Evolutionary conservation across 2,888 invertebrate genomes (phyloP).

Genomic region (Pyrocoelia pectoralis): DNA sequence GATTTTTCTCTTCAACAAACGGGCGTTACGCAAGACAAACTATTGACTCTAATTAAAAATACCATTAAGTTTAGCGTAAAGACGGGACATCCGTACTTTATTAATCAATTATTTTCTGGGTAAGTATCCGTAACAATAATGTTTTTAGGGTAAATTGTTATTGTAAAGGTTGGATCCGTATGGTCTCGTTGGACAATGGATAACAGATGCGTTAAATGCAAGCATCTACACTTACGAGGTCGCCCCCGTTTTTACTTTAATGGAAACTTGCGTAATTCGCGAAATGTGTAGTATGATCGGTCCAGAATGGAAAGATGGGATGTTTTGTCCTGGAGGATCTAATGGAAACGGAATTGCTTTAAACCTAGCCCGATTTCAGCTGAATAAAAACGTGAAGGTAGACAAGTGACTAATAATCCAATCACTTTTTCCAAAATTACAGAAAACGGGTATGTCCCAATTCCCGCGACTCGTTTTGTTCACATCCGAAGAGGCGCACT

Average conservation of each 20-base stretch:
- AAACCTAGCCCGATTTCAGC: constrained; percentile 63
- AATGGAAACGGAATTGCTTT: constrained; percentile 66
- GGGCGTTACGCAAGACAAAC: constrained; percentile 57
- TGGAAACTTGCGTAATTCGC: constrained; percentile 61
- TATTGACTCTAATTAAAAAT: constrained; percentile 59
- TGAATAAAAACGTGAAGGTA: constrained; percentile 61
- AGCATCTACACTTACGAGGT: constrained; percentile 67
- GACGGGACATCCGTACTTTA: constrained; percentile 66
- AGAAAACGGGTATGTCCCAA: constrained; percentile 58
- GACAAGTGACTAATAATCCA: constrained; percentile 6
- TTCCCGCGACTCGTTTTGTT: constrained; percentile 61
- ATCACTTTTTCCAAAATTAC: constrained; percentile 9
- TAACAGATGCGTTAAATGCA: constrained; percentile 62
- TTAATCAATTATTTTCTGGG: constrained; percentile 67
- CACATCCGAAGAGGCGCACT: constrained; percentile 68
- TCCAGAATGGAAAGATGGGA: constrained; percentile 60
- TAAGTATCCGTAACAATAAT: too few relatives aligned
- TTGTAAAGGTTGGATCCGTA: constrained; percentile 61
- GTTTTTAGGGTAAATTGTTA: not conserved
- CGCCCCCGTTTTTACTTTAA: constrained; percentile 64
- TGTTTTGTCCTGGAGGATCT: constrained; percentile 67
- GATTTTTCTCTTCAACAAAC: constrained; percentile 56
- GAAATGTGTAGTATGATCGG: constrained; percentile 62
- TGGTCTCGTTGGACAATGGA: constrained; percentile 63
- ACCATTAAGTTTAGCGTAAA: constrained; percentile 66